phyloP scores from a whole-genome alignment of 2,113 vertebrate species.

The Antechinus flavipes region DNA sequence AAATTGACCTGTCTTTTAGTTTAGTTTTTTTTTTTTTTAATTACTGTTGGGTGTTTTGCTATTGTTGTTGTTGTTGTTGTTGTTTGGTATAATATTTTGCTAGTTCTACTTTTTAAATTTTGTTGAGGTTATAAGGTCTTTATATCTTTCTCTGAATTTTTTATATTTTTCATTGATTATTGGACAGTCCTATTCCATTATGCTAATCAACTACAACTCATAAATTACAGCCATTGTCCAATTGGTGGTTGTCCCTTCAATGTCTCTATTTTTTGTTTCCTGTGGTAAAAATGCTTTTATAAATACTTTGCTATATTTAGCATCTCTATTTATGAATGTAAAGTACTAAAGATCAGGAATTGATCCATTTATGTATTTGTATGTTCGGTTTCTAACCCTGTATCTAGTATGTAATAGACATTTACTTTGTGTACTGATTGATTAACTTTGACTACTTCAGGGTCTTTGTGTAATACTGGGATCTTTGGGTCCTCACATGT shows the following conservation, averaged over 20 bases:
- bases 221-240: background rate
- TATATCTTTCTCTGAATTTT: background rate
- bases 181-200: background rate
- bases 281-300: background rate
- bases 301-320: background rate
- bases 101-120: background rate
- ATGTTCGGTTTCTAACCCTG: background rate
- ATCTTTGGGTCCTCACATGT: background rate
- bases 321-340: background rate
- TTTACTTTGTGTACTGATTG: background rate
- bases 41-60: too few relatives aligned
- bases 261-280: too few relatives aligned
- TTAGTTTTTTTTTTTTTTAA: too few relatives aligned
- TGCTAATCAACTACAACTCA: background rate
- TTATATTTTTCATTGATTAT: background rate
- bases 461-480: background rate
- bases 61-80: too few relatives aligned
- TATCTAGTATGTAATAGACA: background rate
- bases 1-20: background rate
- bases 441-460: background rate
- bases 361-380: background rate
- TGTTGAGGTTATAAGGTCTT: background rate
- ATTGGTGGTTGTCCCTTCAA: too few relatives aligned
- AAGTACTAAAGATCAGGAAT: background rate
- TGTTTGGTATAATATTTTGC: background rate